Conservation (phyloP, 1,140 invertebrate genomes). For the Diprion similis region DNA sequence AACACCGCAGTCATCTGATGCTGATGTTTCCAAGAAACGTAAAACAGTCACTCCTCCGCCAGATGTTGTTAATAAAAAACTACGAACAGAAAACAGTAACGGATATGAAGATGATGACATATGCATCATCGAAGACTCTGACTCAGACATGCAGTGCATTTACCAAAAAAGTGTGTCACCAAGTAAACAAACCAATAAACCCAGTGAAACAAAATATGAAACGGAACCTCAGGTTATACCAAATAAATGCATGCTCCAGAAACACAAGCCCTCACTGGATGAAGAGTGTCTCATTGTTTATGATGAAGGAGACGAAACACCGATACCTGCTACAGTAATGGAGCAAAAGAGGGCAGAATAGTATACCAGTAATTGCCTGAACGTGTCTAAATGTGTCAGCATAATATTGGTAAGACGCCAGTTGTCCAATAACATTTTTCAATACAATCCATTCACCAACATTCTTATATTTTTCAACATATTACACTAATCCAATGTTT, state of each 20-base stretch:
- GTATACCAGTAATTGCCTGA: neutral
- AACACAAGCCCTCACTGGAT: slow-evolving; percentile 7
- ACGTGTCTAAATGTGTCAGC: no score
- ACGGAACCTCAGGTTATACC: neutral
- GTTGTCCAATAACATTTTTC: neutral
- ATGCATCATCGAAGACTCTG: slow-evolving; percentile 49
- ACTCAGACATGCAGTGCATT: neutral
- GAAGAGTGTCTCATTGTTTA: slow-evolving; percentile 30
- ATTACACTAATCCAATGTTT: no score
- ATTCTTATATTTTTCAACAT: no score
- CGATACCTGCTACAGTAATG: neutral
- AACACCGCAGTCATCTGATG: slow-evolving; percentile 15
- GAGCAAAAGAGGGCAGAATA: neutral
- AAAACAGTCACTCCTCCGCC: slow-evolving; percentile 38
- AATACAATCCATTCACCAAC: no score
- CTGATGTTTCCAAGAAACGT: slow-evolving; percentile 42
- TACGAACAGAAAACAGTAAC: slow-evolving; percentile 39
- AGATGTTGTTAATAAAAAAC: slow-evolving; percentile 28
- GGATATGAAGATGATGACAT: slow-evolving; percentile 50
- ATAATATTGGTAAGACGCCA: neutral
- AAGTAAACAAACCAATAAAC: neutral
- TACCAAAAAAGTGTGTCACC: neutral
- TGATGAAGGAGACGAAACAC: slow-evolving; percentile 20
- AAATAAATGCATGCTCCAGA: neutral
- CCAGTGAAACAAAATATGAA: neutral